A percentile compares a stretch with the other conserved stretches of the same genome.
Conservation (phyloP, 1,140 invertebrate species). For the Leptestheria dahalacensis region DNA sequence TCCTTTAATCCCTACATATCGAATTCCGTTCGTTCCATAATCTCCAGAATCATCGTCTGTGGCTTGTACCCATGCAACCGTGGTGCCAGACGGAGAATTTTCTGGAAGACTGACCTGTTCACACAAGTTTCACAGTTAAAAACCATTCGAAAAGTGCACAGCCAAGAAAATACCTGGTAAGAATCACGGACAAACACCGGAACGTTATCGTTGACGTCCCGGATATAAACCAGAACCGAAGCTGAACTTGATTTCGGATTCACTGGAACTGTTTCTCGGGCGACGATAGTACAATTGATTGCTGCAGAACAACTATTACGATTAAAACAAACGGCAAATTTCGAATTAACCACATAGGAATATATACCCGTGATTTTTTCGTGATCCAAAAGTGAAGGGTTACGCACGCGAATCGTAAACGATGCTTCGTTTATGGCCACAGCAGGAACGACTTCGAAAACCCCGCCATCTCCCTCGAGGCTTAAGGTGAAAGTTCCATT, state of each 20-base stretch:
- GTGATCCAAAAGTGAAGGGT: conserved; percentile 67
- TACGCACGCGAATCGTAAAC: conserved; percentile 76
- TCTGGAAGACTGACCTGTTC: conserved; percentile 37
- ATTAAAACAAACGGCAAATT: too few relatives aligned
- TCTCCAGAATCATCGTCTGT: conserved; percentile 68
- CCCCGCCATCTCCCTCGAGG: conserved; percentile 58
- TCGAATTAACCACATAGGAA: background rate
- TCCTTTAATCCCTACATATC: conserved; percentile 69
- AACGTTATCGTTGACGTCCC: conserved; percentile 87
- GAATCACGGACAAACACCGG: conserved; percentile 49
- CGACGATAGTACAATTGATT: conserved; percentile 70
- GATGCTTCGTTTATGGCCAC: conserved; percentile 82
- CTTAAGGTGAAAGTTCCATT: conserved; percentile 81
- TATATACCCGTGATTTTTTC: conserved; percentile 46
- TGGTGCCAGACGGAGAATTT: conserved; percentile 65
- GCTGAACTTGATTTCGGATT: conserved; percentile 62
- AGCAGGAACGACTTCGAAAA: conserved; percentile 78
- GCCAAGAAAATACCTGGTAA: conserved; percentile 15
- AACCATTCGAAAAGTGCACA: too few relatives aligned
- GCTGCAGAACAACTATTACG: conserved; percentile 42
- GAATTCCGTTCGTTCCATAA: conserved; percentile 68
- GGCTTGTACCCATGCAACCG: conserved; percentile 65
- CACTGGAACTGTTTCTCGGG: conserved; percentile 58
- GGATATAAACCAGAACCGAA: conserved; percentile 64
- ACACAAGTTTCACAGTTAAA: background rate